Percentiles rank a stretch among this genome's conserved stretches.
phyloP scores from a whole-genome alignment of 2,113 vertebrate species.

The Pungitius pungitius region DNA sequence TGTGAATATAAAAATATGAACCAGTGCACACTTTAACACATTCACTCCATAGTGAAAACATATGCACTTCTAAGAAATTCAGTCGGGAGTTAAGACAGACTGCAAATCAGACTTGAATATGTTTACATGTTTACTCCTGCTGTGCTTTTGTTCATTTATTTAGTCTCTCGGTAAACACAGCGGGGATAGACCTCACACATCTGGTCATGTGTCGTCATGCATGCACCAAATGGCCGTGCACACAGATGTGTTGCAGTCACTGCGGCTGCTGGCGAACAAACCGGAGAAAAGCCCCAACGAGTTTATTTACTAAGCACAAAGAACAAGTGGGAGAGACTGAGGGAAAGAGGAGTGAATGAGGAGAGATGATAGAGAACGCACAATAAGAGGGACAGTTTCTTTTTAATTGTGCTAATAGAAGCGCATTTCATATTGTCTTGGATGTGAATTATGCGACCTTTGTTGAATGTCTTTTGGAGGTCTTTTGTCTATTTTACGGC shows the following conservation, averaged over 20 bases:
- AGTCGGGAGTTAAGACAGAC: background rate
- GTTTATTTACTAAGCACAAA: slow-evolving; percentile 72
- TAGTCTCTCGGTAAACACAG: background rate
- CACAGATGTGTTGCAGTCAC: too few relatives aligned
- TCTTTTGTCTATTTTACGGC: slow-evolving; percentile 52
- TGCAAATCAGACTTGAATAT: background rate
- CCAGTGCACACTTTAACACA: background rate
- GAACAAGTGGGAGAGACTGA: slow-evolving; percentile 34
- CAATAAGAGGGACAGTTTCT: background rate
- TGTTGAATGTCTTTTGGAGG: background rate
- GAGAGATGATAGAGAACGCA: slow-evolving; percentile 10
- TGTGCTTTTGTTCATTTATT: background rate
- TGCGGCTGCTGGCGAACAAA: slow-evolving; percentile 69
- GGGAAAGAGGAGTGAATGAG: slow-evolving; percentile 31
- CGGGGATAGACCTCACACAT: background rate
- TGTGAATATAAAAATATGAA: background rate
- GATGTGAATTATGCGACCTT: background rate
- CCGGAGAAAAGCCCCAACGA: slow-evolving; percentile 62
- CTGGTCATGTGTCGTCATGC: background rate
- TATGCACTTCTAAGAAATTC: background rate
- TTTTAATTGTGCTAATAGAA: background rate
- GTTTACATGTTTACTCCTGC: too few relatives aligned
- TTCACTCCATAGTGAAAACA: background rate
- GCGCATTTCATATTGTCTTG: background rate
- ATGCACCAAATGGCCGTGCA: too few relatives aligned